Evolutionary conservation across 1,140 invertebrate genomes (phyloP), one percentile per base, ranked within the genome.

Genomic region (Oedothorax gibbosus): DNA sequence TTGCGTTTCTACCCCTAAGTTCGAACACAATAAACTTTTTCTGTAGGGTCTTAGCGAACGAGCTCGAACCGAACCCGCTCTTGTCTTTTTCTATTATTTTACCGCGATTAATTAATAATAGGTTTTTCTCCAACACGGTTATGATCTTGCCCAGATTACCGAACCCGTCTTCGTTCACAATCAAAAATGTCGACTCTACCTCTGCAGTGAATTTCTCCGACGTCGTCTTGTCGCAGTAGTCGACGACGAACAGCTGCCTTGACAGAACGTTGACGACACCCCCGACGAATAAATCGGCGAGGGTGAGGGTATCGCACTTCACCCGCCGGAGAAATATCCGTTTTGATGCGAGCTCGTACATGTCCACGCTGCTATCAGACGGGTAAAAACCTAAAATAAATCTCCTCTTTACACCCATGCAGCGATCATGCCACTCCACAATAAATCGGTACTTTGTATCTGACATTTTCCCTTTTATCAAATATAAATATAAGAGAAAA

Each of bases 401-500:
- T 86, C 93, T 93, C 87, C 93, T 93, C 20, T 93, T 90, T 6
- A 95, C 90, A 71, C 92, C 93, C 0, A 95, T 93, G 87, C 94
- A 92, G 87, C 93, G 92, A 88, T 96, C 95, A 88, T 94, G 95
- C 95, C 95, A 97, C 90, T 96, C 95, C 20, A 93, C 94, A 86
- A 94, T 91, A 91, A 96, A 96, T 10, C 76, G 9, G 56, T 85
- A 85, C 51, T 57, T 79, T 62, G 79, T 77, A 50, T 77, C 82
- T 21, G 12, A 62, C 82, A 85, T 85, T 35, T 35, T 35, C 35
- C 35, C 5, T 35, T 35, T 35, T 35, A n/a, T 62, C 57, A 15
- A 62, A 62, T 62, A 18, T 62, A 62, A 62, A 15, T 15, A 62
- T 15, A 2, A 62, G 57, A 35, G 35, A 5, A 35, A 35, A 35